phyloP scores from a whole-genome alignment of 2,113 vertebrate species.

The Melanocharis versteri region DNA sequence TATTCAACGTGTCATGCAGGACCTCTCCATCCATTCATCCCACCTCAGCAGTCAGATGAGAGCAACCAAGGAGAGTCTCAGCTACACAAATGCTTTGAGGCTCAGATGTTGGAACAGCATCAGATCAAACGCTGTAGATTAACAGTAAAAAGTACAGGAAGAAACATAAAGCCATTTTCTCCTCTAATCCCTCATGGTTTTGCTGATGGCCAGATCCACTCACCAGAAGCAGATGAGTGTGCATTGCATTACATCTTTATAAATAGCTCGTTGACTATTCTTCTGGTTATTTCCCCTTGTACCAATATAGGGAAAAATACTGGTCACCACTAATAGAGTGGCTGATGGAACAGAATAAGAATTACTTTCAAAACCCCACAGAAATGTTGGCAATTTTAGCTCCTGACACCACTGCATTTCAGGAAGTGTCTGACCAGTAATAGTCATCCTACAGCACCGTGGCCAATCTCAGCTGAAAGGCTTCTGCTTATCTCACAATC shows the following conservation, averaged over 20 bases:
- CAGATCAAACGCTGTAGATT: not conserved
- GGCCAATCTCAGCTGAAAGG: constrained; percentile 47
- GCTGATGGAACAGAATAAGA: not conserved
- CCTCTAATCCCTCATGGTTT: not conserved
- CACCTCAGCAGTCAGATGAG: not conserved
- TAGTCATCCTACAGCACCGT: not conserved
- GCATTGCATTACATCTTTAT: not conserved
- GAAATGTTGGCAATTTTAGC: constrained; percentile 66
- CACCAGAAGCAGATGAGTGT: not conserved
- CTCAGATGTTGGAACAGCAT: not conserved
- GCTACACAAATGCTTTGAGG: not conserved
- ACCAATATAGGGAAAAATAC: not conserved
- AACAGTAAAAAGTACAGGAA: not conserved
- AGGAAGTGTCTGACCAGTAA: constrained; percentile 68
- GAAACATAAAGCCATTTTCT: not conserved
- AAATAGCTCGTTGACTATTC: not conserved
- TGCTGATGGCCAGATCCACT: not conserved
- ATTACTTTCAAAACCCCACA: not conserved
- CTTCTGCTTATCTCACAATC: constrained; percentile 1
- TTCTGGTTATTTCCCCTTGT: not conserved
- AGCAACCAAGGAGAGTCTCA: not conserved
- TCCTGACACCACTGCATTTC: constrained; percentile 57
- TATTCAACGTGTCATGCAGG: not conserved
- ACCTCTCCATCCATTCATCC: not conserved
- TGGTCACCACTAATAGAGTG: not conserved